Percentiles rank a stretch among this genome's conserved stretches.
These are phyloP conservation scores for Meghimatium bilineatum DNA, from an alignment of 2,888 invertebrate species.

Conservation along the genomic window DNA sequence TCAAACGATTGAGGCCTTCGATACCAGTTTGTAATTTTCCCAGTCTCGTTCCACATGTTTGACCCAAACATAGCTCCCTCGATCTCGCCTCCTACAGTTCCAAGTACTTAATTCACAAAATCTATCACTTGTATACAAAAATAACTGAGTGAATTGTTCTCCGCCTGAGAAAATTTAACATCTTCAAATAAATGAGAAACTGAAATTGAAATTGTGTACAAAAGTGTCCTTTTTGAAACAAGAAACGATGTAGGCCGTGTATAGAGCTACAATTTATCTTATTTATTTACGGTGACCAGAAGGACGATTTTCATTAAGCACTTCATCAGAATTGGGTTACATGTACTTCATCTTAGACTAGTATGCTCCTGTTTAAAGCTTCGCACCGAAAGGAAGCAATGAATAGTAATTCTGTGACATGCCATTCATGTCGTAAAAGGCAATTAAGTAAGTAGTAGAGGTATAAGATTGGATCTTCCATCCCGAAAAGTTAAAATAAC, in stretches of 20 bases:
- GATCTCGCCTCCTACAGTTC: not conserved
- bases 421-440: too few relatives aligned
- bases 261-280: too few relatives aligned
- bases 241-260: not conserved
- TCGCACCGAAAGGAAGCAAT: too few relatives aligned
- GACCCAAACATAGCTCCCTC: not conserved
- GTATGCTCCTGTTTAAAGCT: too few relatives aligned
- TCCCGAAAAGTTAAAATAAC: too few relatives aligned
- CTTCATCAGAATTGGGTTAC: too few relatives aligned
- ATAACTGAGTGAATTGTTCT: not conserved
- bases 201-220: not conserved
- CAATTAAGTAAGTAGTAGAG: too few relatives aligned
- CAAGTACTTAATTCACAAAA: not conserved
- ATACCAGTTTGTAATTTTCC: not conserved
- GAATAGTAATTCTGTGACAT: too few relatives aligned
- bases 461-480: too few relatives aligned
- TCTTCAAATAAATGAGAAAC: not conserved
- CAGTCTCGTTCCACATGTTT: not conserved
- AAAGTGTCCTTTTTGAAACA: not conserved
- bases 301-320: too few relatives aligned
- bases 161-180: not conserved
- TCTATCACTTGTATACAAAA: not conserved
- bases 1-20: not conserved
- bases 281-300: too few relatives aligned
- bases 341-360: too few relatives aligned